Evolutionary conservation across 2,113 vertebrate species (phyloP).

Genomic region (Myotis yumanensis): DNA sequence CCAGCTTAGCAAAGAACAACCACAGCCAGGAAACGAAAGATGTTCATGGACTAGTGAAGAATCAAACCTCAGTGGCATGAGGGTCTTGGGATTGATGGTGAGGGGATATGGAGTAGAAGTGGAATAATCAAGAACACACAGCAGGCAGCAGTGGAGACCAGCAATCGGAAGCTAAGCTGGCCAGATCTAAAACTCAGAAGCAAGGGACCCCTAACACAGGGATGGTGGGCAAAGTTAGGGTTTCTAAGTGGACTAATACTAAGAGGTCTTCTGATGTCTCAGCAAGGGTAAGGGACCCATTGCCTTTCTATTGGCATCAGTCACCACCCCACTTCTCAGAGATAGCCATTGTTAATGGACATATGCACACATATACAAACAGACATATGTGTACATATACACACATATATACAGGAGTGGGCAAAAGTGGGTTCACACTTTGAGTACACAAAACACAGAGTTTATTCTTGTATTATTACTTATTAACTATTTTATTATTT

Average conservation of each 20-base stretch:
- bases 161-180: not conserved
- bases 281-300: not conserved
- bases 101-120: not conserved
- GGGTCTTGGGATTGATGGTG: not conserved
- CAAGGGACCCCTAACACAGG: not conserved
- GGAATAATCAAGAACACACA: not conserved
- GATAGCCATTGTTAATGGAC: not conserved
- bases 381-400: not conserved
- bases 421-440: not conserved
- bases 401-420: not conserved
- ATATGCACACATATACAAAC: not conserved
- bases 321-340: not conserved
- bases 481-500: not conserved
- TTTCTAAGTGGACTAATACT: not conserved
- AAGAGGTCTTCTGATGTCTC: not conserved
- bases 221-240: not conserved
- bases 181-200: not conserved
- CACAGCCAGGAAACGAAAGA: constrained; percentile 3
- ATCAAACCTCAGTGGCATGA: not conserved
- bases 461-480: not conserved
- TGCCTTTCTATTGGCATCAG: not conserved
- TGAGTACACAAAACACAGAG: not conserved
- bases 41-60: not conserved
- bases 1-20: constrained; percentile 16
- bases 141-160: not conserved